A percentile compares a stretch with the other conserved stretches of the same genome.
Evolutionary conservation across 2,113 vertebrate species (phyloP).

Genomic region (Alosa alosa): DNA sequence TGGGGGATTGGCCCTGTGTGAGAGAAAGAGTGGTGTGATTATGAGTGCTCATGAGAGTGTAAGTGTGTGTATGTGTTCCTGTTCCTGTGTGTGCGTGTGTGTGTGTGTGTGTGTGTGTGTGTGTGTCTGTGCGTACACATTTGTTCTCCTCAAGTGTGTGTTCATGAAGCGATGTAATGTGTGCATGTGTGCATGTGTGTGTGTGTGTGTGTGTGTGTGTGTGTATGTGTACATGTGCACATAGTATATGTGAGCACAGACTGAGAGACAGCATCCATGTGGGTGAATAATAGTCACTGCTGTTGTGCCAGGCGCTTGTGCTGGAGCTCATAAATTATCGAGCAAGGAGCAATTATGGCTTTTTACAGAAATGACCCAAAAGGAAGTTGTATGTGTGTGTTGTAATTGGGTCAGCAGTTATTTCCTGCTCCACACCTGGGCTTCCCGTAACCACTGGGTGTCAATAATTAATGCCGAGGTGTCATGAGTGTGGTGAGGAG

Average conservation of each 20-base stretch:
- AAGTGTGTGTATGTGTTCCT: too few species aligned
- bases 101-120: slow-evolving; percentile 1
- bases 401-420: slow-evolving; percentile 72
- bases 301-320: slow-evolving; percentile 62
- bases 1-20: neutral
- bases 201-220: neutral
- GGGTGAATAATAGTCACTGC: slow-evolving; percentile 68
- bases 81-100: neutral
- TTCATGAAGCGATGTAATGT: neutral
- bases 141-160: neutral
- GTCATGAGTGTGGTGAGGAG: slow-evolving; percentile 49
- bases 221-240: slow-evolving; percentile 36
- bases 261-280: slow-evolving; percentile 31
- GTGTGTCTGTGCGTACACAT: neutral
- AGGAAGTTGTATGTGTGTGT: slow-evolving; percentile 65
- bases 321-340: slow-evolving; percentile 72
- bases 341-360: slow-evolving; percentile 72
- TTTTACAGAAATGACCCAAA: slow-evolving; percentile 72
- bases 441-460: slow-evolving; percentile 61
- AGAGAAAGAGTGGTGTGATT: neutral
- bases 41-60: neutral
- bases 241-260: slow-evolving; percentile 37
- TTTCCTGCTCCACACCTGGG: slow-evolving; percentile 73
- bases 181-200: neutral
- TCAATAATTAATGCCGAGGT: slow-evolving; percentile 70